Percentiles rank a stretch among this genome's conserved stretches.
phyloP scores from a whole-genome alignment of 2,797 vertebrate species.

The Eulemur rubriventer region DNA sequence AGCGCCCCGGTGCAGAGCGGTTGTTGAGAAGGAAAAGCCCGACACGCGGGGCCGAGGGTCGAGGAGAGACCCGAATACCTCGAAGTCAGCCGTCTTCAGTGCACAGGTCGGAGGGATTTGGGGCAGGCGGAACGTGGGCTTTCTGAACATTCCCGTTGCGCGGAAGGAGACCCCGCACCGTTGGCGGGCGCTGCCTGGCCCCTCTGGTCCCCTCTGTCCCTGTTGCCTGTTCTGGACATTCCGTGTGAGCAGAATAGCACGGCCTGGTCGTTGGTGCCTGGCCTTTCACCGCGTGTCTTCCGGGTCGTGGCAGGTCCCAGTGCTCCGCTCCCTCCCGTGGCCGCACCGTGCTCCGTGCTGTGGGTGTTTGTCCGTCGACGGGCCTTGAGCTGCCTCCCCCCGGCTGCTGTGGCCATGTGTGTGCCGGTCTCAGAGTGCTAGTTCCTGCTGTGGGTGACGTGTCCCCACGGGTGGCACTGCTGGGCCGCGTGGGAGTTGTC shows the following conservation, averaged over 20 bases:
- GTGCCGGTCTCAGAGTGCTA: fast-evolving
- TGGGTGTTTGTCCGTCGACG: too few species aligned
- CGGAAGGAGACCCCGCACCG: not conserved
- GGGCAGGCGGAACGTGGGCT: too few species aligned
- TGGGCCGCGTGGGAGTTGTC: not conserved
- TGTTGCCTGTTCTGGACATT: not conserved
- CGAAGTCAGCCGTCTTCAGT: fast-evolving
- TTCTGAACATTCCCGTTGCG: not conserved
- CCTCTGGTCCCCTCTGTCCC: fast-evolving
- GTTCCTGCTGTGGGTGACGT: not conserved
- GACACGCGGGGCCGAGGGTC: fast-evolving
- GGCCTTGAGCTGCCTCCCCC: fast-evolving
- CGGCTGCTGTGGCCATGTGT: not conserved
- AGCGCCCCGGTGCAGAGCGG: not conserved
- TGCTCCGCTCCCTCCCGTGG: fast-evolving
- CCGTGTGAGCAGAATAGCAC: fast-evolving
- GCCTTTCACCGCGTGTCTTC: fast-evolving
- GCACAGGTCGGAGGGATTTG: fast-evolving
- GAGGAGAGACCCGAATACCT: fast-evolving
- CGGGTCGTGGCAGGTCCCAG: fast-evolving
- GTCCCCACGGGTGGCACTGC: not conserved
- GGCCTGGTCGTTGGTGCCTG: fast-evolving
- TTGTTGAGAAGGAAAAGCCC: not conserved
- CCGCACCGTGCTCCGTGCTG: too few species aligned
- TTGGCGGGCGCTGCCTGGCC: not conserved